A percentile compares a stretch with the other conserved stretches of the same genome.
phyloP scores from a whole-genome alignment of 1,140 invertebrate species.

The Frieseomelitta varia region DNA sequence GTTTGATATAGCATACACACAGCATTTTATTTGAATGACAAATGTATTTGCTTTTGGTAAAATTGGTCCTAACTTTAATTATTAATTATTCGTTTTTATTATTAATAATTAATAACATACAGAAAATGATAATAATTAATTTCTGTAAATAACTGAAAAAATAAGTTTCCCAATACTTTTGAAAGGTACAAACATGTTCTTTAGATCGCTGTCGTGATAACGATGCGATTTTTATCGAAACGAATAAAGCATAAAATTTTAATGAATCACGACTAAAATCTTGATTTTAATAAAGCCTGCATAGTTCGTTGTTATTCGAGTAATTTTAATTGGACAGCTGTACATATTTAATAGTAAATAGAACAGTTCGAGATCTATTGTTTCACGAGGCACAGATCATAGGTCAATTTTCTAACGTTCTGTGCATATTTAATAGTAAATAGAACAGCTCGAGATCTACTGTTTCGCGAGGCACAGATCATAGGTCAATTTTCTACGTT shows the following conservation, averaged over 20 bases:
- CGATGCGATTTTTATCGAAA: neutral
- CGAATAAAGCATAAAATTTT: neutral
- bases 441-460: too few relatives aligned
- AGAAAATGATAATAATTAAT: neutral
- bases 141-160: neutral
- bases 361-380: neutral
- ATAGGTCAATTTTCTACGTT: constrained; percentile 5
- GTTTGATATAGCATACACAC: too few relatives aligned
- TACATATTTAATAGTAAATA: neutral
- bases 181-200: neutral
- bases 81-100: neutral
- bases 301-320: neutral
- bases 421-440: neutral
- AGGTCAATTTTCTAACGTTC: constrained; percentile 6
- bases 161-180: neutral
- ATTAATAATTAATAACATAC: too few relatives aligned
- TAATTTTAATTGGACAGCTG: neutral
- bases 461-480: neutral
- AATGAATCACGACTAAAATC: neutral
- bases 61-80: too few relatives aligned
- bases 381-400: neutral
- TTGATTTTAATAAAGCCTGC: neutral
- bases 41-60: too few relatives aligned
- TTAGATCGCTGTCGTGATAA: neutral
- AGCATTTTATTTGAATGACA: too few relatives aligned